These are phyloP conservation scores for Gymnoscelis rufifasciata DNA, from an alignment of 2,888 invertebrate genomes.

Conservation along the genomic window DNA sequence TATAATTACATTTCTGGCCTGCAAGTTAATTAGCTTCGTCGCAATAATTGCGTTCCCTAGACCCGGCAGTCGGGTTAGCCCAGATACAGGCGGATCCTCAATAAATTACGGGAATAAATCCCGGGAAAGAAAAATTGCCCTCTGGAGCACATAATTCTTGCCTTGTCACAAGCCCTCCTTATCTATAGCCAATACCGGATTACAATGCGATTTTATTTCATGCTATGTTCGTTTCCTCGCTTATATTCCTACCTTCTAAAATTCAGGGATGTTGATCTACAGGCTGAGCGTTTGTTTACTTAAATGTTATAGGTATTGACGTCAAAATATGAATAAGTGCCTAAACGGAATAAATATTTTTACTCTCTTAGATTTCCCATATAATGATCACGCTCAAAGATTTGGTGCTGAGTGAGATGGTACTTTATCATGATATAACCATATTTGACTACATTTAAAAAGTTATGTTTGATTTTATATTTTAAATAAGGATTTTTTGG, in stretches of 20 bases:
- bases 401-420: no score
- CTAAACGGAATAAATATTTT: no score
- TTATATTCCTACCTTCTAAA: conserved; percentile 22
- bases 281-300: conserved; percentile 2
- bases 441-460: no score
- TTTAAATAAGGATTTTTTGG: no score
- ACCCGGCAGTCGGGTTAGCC: conserved; percentile 65
- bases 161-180: conserved; percentile 79
- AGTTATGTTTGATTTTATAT: no score
- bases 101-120: conserved; percentile 79
- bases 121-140: conserved; percentile 79
- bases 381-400: no score
- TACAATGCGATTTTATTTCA: conserved; percentile 79
- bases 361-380: no score
- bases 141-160: conserved; percentile 80
- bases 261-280: conserved; percentile 9
- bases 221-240: conserved; percentile 56
- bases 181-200: conserved; percentile 79
- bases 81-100: conserved; percentile 77
- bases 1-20: conserved; percentile 20
- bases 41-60: conserved; percentile 64
- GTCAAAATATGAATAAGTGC: no score
- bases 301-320: no score
- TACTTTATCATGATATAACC: no score
- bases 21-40: conserved; percentile 55